Base-by-base conservation (phyloP, 1,140 invertebrate genomes). In the Vanessa atalanta region DNA sequence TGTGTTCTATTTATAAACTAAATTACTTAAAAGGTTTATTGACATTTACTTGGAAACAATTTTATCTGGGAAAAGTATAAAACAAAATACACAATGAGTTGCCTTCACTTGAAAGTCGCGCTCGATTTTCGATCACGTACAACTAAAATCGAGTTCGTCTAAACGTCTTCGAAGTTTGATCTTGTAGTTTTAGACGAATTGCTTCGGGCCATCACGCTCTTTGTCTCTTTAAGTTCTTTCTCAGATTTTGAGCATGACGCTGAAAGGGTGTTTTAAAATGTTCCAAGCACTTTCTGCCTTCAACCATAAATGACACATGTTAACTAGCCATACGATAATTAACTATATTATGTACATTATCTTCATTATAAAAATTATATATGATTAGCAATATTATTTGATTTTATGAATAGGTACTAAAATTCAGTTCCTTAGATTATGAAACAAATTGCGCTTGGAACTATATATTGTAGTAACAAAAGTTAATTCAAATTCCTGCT, bases 51-150 rank as follows among this genome's bases (percentile, higher is more conserved):
- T n/a, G 13, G 31, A 57, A 37, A 57, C 26, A 20, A 1, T 68
- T 55, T 68, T 51, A 66, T 51, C 26, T 53, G 5, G 0, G 15
- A 69, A 4, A 57, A 37, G 26, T 48, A 69, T 60, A 72, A 72
- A 78, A 63, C 48, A 66, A 65, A 74, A 55, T 63, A 65, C 12
- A 65, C 55, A 67, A 48, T 47, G 51, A 74, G 48, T 68, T 63
- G 60, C 72, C 47, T 47, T 69, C 48, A 65, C 65, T 69, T 23
- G n/a, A 74, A 57, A 69, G 66, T 47, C 15, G 60, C n/a, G 43
- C 47, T 71, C 61, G n/a, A 73, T 73, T 77, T 73, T 73, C 50
- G 65, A 77, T 77, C 75, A 73, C 71, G 75, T 73, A 65, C 60
- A 69, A 63, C 60, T 77, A 73, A 77, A 69, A 70, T 77, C 75